A percentile compares a stretch with the other conserved stretches of the same genome.
phyloP scores from a whole-genome alignment of 2,797 vertebrate genomes.

The Paramormyrops hopkinsi region DNA sequence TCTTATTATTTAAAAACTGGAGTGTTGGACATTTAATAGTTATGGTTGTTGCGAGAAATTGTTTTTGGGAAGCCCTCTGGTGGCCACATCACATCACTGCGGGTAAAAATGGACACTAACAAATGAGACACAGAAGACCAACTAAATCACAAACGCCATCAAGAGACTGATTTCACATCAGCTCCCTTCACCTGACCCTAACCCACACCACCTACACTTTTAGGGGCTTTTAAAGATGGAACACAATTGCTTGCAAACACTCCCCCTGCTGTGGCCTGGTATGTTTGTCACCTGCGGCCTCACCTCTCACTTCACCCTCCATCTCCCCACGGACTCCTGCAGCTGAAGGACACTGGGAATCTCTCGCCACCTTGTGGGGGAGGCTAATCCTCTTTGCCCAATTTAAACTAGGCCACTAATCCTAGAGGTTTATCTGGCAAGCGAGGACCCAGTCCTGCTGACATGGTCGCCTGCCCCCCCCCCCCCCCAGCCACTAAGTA shows the following conservation, averaged over 20 bases:
- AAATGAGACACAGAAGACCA: not conserved
- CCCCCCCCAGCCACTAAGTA: slow-evolving; percentile 60
- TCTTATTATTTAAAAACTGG: not conserved
- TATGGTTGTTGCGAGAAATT: not conserved
- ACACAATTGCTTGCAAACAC: not conserved
- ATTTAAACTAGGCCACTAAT: slow-evolving; percentile 79
- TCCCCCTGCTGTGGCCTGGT: not conserved
- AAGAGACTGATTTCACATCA: not conserved
- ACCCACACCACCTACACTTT: slow-evolving; percentile 29
- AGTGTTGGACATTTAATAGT: not conserved
- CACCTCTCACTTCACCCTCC: slow-evolving; percentile 43
- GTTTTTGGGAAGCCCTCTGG: not conserved
- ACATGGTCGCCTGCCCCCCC: slow-evolving; percentile 60
- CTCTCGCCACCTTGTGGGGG: slow-evolving; percentile 66
- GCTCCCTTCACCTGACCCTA: slow-evolving; percentile 20
- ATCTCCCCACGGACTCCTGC: slow-evolving; percentile 48
- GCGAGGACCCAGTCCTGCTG: slow-evolving; percentile 65
- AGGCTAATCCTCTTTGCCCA: slow-evolving; percentile 77
- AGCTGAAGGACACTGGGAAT: slow-evolving; percentile 69
- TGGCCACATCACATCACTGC: not conserved
- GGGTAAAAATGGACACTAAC: not conserved
- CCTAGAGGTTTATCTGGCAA: slow-evolving; percentile 72
- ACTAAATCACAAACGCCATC: not conserved
- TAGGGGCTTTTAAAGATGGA: not conserved
- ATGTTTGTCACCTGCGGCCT: not conserved